phyloP scores from a whole-genome alignment of 2,797 vertebrate species.

The Molossus alvarezi region DNA sequence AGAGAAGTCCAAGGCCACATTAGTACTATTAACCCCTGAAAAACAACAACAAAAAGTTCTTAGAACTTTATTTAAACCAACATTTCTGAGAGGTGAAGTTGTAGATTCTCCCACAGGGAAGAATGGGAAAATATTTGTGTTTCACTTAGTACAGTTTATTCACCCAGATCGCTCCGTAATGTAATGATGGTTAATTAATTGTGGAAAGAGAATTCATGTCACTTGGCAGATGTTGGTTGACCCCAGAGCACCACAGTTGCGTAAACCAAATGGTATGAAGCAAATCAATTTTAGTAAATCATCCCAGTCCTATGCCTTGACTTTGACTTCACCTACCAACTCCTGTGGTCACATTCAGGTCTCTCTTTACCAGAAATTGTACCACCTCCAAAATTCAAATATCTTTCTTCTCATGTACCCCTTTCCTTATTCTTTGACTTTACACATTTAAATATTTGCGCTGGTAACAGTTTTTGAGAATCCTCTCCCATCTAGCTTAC shows the following conservation, averaged over 20 bases:
- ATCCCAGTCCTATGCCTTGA: neutral
- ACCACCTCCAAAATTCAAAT: neutral
- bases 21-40: slow-evolving; percentile 77
- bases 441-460: neutral
- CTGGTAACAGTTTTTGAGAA: neutral
- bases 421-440: neutral
- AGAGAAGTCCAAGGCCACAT: slow-evolving; percentile 86
- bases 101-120: neutral
- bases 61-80: slow-evolving; percentile 47
- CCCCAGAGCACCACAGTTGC: neutral
- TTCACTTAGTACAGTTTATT: neutral
- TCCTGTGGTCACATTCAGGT: neutral
- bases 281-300: neutral
- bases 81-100: slow-evolving; percentile 54
- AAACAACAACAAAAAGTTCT: slow-evolving; percentile 64
- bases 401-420: neutral
- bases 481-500: neutral
- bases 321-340: neutral
- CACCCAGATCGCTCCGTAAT: neutral
- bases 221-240: slow-evolving; percentile 33
- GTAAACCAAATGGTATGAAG: neutral
- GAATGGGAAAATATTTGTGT: neutral
- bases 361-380: neutral
- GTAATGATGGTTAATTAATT: slow-evolving; percentile 29
- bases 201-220: slow-evolving; percentile 29